Evolutionary conservation across 1,140 invertebrate genomes (phyloP).

Genomic region (Mycetomoellerius zeteki): DNA sequence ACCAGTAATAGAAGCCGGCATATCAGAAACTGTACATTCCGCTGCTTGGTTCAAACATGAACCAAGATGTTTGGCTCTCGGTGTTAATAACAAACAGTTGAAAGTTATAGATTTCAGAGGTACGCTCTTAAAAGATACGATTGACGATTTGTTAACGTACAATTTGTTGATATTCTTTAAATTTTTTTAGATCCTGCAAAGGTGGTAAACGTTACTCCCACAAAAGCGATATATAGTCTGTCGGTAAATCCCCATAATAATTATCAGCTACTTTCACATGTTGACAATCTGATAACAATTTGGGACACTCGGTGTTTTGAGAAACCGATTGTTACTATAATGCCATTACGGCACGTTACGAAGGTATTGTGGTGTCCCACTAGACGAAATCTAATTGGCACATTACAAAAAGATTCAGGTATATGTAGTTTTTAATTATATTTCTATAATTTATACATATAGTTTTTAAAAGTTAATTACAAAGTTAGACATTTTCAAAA

Average conservation of each 20-base stretch:
- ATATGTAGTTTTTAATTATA: constrained; percentile 43
- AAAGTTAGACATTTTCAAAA: neutral
- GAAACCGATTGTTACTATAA: constrained; percentile 92
- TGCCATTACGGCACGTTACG: constrained; percentile 90
- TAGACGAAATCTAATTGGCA: constrained; percentile 92
- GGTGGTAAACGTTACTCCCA: constrained; percentile 91
- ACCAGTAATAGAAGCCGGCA: constrained; percentile 90
- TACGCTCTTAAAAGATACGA: constrained; percentile 81
- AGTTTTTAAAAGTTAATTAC: neutral
- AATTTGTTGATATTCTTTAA: constrained; percentile 27
- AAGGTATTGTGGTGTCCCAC: constrained; percentile 96
- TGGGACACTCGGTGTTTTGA: constrained; percentile 97
- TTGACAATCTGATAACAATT: constrained; percentile 93
- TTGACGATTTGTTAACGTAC: neutral
- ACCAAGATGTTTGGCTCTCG: constrained; percentile 92
- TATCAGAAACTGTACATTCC: constrained; percentile 94
- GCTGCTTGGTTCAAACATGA: constrained; percentile 94
- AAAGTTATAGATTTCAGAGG: constrained; percentile 97
- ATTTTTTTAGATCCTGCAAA: constrained; percentile 90
- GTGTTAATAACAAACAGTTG: constrained; percentile 96
- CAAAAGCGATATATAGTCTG: constrained; percentile 94
- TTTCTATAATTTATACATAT: neutral
- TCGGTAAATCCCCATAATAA: constrained; percentile 92
- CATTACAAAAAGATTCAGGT: constrained; percentile 91
- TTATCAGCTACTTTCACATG: constrained; percentile 93